Base-by-base conservation (phyloP, 2,888 invertebrate species). In the Blastobasis lacticolella region DNA sequence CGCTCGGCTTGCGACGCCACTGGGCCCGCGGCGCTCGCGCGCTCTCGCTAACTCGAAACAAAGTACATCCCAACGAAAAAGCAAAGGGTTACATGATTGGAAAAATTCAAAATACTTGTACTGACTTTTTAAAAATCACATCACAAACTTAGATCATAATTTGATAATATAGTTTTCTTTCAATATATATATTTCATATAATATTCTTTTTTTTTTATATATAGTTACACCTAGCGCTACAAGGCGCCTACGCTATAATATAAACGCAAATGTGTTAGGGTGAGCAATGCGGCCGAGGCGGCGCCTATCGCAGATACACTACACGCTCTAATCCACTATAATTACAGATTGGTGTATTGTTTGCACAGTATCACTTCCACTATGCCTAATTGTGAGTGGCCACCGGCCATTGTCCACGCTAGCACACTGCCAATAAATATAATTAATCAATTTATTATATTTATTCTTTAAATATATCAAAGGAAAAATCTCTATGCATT, bases 81-180 rank as follows among this genome's bases (percentile, higher is more conserved):
- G 64, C 71, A 77, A 73, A 73, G 73, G 72, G 66, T 73, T 78
- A 78, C 75, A 74, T 71, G 66, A 69, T 74, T 73, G 73, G 71
- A 75, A 75, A 66, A 73, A 75, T 73, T 73, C 73, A 73, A 72
- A 71, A 72, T 73, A 79, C 72, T 75, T 75, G 72, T 75, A 77
- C 70, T 76, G 78, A 79, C 71, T 77, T 73, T 70, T 66, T 67
- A 71, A 76, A 78, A 79, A 78, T 77, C 73, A 78, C 73, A 73
- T 76, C 73, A 76, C 74, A 74, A 73, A 70, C 67, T 69, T 69
- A 71, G 63, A 8, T 7, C 67, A 67, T 60, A 62, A 56, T 58
- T 60, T 53, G 56, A 63, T 62, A 59, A 61, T 58, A 60, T 61
- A 57, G 52, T 53, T 57, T 54, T 52, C 58, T 60, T 57, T 57